Conservation (phyloP, 2,113 vertebrate genomes). For the Otis tarda region DNA sequence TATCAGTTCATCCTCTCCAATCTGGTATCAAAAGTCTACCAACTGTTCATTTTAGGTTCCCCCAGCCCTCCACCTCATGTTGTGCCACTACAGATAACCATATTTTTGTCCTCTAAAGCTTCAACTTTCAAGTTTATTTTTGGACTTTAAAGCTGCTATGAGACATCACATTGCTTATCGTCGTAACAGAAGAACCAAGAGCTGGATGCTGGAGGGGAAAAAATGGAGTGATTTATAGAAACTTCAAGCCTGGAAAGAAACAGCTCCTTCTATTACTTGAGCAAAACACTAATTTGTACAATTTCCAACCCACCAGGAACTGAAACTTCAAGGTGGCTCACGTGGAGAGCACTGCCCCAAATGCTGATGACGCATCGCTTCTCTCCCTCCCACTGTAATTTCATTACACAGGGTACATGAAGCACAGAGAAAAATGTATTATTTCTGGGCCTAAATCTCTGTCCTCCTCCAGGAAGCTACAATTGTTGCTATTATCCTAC, state of each 20-base stretch:
- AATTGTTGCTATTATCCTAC: neutral
- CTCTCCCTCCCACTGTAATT: neutral
- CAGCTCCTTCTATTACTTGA: neutral
- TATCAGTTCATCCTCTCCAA: neutral
- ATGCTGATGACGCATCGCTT: accelerated
- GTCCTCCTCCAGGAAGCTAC: neutral
- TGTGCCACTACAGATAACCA: neutral
- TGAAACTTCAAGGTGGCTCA: accelerated
- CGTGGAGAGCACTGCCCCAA: neutral
- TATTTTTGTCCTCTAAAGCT: neutral
- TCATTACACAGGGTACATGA: neutral
- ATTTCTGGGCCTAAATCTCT: too few relatives aligned
- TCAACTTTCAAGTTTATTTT: conserved; percentile 36
- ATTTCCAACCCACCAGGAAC: neutral
- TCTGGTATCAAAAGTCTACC: neutral
- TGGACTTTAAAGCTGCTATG: neutral
- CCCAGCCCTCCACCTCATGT: neutral
- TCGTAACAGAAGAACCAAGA: neutral
- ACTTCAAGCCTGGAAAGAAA: neutral
- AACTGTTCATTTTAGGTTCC: neutral
- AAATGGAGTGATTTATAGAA: neutral
- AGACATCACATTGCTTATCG: neutral
- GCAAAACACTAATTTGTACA: neutral
- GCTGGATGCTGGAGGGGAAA: accelerated
- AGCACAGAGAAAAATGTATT: neutral